Base-by-base conservation (phyloP, 2,888 invertebrate genomes). In the Callosobruchus maculatus region DNA sequence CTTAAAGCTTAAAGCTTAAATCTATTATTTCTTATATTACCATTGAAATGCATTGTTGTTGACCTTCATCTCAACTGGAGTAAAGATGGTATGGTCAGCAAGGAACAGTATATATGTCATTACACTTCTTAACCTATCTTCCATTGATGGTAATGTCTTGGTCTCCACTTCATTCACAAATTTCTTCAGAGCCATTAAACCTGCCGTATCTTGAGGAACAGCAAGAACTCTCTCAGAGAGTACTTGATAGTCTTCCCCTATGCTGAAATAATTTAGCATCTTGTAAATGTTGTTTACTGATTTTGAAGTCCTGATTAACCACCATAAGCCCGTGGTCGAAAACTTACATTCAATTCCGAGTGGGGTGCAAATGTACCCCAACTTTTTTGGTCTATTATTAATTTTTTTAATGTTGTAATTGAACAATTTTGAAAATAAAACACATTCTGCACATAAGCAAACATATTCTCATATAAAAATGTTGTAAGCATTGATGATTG, bases 11-110 rank as follows among this genome's bases (percentile, higher is more conserved):
- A n/a, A n/a, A n/a, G n/a, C n/a, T n/a, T n/a, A n/a, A n/a, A n/a
- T n/a, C n/a, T n/a, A n/a, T n/a, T n/a, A n/a, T n/a, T n/a, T n/a
- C n/a, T 70, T 49, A 31, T 76, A 82, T 80, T 83, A 90, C 97
- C 96, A 97, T 83, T 95, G 93, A 83, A 95, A 96, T 0, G 95
- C 93, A 80, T 93, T 93, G 79, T 94, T 95, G 84, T 97, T 97
- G 67, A 95, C 93, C 82, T 97, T 95, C 83, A 97, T 93, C 87
- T 98, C 96, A 3, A 95, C 88, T 0, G 96, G 93, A 0, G 95
- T 92, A 80, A 96, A 93, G 5, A 90, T 88, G 0, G 93, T 92
- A 82, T 95, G 94, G 86, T 97, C 96, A 4, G 95, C 93, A 9
- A 98, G 88, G 87, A 97, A 97, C 71, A 93, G 86, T 71, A 97